A percentile compares a stretch with the other conserved stretches of the same genome.
Evolutionary conservation across 2,113 vertebrate species (phyloP).

Genomic region (Tetrax tetrax): DNA sequence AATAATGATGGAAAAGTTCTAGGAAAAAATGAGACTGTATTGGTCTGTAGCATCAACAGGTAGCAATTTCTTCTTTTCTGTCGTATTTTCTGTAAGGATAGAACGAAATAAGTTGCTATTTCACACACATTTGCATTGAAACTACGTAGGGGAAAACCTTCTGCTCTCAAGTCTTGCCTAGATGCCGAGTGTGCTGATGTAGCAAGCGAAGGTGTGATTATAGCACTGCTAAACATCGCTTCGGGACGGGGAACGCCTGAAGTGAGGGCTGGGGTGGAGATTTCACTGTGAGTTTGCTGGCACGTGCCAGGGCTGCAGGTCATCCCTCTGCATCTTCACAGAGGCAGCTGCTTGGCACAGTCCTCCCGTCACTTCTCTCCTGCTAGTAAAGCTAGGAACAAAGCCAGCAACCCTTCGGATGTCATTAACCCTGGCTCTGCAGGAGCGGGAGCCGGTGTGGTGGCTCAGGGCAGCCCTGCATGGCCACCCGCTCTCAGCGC

Average conservation of each 20-base stretch:
- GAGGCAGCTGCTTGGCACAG: not conserved
- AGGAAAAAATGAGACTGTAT: accelerated
- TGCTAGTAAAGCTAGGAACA: not conserved
- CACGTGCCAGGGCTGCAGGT: not conserved
- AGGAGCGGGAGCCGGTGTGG: not conserved
- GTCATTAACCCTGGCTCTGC: not conserved
- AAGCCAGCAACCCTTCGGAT: not conserved
- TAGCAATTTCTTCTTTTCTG: not conserved
- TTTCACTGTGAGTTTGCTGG: not conserved
- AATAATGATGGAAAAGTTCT: not conserved
- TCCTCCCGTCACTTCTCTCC: accelerated
- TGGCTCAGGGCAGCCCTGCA: not conserved
- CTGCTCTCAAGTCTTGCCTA: not conserved
- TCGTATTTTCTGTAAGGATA: not conserved
- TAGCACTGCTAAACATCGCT: not conserved
- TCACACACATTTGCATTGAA: not conserved
- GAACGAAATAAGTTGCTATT: not conserved
- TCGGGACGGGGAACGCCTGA: not conserved
- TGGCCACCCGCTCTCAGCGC: not conserved
- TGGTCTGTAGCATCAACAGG: not conserved
- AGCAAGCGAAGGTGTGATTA: not conserved
- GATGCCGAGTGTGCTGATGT: not conserved
- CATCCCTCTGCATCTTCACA: not conserved
- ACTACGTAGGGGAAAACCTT: not conserved
- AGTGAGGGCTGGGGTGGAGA: not conserved